Evolutionary conservation across 2,888 invertebrate species (phyloP).

Genomic region (Thera britannica): DNA sequence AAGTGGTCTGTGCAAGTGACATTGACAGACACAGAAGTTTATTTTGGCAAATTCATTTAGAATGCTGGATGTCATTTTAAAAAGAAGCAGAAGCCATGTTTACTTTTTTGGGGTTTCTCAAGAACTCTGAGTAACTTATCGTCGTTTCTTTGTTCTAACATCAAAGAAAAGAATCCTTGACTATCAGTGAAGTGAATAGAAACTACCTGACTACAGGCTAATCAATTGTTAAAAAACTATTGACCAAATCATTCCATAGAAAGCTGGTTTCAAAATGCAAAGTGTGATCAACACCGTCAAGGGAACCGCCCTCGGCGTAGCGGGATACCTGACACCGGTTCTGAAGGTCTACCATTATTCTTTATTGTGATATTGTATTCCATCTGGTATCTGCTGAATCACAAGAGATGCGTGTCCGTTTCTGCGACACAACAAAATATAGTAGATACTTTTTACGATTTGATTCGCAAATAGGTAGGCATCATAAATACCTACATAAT

Average conservation of each 20-base stretch:
- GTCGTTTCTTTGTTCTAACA: background rate
- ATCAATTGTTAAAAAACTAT: background rate
- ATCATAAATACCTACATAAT: too few relatives aligned
- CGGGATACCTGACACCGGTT: conserved; percentile 98
- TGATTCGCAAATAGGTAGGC: too few relatives aligned
- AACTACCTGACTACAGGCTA: background rate
- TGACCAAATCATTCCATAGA: background rate
- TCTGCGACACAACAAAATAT: too few relatives aligned
- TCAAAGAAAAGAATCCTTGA: background rate
- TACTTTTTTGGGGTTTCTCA: too few relatives aligned
- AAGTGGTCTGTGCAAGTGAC: too few relatives aligned
- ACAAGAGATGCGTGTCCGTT: too few relatives aligned
- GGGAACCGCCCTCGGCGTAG: conserved; percentile 97
- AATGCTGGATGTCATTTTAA: too few relatives aligned
- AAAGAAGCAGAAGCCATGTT: too few relatives aligned
- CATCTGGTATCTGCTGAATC: background rate
- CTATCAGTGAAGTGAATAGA: background rate
- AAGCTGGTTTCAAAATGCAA: conserved; percentile 88
- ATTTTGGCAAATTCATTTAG: too few relatives aligned
- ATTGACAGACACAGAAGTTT: too few relatives aligned
- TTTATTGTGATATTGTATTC: background rate
- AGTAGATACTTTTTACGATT: too few relatives aligned
- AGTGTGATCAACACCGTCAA: conserved; percentile 98
- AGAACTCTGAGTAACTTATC: background rate
- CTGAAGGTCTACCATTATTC: conserved; percentile 89